Percentiles rank a stretch among this genome's conserved stretches.
phyloP scores from a whole-genome alignment of 2,113 vertebrate genomes.

The Rousettus leschenaultii region DNA sequence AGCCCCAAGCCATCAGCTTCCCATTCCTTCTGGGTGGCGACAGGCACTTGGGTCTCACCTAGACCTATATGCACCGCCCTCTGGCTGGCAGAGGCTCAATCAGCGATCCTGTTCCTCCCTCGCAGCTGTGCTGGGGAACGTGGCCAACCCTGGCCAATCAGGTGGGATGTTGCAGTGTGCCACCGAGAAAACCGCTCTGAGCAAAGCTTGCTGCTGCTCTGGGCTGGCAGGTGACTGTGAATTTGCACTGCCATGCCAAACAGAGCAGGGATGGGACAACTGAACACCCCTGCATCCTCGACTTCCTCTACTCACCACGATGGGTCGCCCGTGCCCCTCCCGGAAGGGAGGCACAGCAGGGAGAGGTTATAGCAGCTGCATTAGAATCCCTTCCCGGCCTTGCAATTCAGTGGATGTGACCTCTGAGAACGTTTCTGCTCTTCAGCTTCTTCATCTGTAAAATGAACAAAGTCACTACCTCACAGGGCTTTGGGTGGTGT shows the following conservation, averaged over 20 bases:
- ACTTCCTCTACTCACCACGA: background rate
- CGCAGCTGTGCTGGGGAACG: background rate
- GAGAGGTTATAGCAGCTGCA: too few relatives aligned
- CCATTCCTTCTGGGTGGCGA: background rate
- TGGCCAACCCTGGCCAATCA: background rate
- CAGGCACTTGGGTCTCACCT: background rate
- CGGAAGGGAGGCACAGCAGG: background rate
- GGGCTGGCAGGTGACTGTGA: background rate
- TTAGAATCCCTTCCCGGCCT: too few relatives aligned
- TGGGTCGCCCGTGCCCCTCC: background rate
- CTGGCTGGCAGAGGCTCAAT: accelerated
- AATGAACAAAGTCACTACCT: background rate
- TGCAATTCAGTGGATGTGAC: background rate
- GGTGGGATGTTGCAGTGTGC: background rate
- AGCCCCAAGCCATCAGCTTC: background rate
- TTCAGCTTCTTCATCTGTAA: background rate
- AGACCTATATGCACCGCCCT: accelerated
- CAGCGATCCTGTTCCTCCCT: background rate
- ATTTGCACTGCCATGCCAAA: background rate
- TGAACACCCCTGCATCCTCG: background rate
- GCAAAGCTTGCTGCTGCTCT: background rate
- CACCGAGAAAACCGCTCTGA: accelerated
- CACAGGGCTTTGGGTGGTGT: background rate
- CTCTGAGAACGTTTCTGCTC: background rate
- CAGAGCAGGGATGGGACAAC: background rate